These are phyloP conservation scores for Abscondita cerata DNA, from an alignment of 2,888 invertebrate species.

Conservation along the genomic window DNA sequence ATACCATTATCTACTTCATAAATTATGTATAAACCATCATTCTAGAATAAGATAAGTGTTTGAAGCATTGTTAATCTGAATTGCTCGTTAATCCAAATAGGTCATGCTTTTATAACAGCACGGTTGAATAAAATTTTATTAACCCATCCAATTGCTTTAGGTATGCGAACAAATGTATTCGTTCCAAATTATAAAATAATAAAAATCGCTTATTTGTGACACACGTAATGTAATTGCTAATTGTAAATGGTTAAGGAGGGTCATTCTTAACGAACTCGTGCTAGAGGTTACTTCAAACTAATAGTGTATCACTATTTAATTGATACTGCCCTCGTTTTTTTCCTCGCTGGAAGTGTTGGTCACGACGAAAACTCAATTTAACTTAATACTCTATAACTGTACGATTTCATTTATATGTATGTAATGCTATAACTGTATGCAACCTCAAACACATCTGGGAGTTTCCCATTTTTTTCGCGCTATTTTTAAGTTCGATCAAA, in stretches of 20 bases:
- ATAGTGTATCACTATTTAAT: conserved; percentile 7
- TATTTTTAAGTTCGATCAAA: too few relatives aligned
- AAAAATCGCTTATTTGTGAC: background rate
- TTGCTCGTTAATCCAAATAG: conserved; percentile 24
- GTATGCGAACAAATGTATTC: conserved; percentile 14
- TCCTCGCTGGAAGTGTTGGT: background rate
- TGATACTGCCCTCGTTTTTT: conserved; percentile 7
- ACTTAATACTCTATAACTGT: background rate
- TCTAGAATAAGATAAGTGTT: conserved; percentile 21
- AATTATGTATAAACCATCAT: conserved; percentile 24
- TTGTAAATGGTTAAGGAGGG: background rate
- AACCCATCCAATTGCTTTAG: conserved; percentile 14
- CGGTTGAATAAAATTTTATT: conserved; percentile 15
- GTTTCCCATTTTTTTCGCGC: too few relatives aligned
- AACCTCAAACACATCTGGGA: too few relatives aligned
- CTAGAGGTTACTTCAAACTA: background rate
- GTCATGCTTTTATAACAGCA: conserved; percentile 16
- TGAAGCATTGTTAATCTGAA: conserved; percentile 24
- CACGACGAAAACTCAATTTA: conserved; percentile 7
- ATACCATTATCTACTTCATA: conserved; percentile 21
- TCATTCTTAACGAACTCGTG: background rate
- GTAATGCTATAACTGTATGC: too few relatives aligned
- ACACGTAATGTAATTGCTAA: background rate
- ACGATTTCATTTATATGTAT: background rate
- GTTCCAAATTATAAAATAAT: conserved; percentile 11